These are phyloP conservation scores for Anoplolepis gracilipes DNA, from an alignment of 1,140 invertebrate species.

Conservation along the genomic window DNA sequence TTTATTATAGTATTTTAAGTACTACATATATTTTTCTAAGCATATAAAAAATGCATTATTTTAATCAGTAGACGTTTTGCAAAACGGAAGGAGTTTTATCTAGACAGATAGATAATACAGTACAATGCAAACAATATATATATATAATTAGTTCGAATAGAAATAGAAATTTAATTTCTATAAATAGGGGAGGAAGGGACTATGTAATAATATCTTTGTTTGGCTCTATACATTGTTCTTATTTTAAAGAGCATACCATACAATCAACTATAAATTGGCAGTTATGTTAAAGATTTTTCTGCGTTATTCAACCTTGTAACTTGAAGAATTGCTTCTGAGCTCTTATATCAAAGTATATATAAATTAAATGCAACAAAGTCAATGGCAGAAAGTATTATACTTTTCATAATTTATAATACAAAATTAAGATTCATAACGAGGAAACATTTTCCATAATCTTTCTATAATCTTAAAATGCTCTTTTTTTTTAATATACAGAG, in stretches of 20 bases:
- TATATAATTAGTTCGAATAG: not conserved
- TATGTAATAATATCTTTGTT: not conserved
- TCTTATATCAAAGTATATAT: constrained; percentile 3
- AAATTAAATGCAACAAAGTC: constrained; percentile 37
- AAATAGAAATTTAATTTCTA: constrained; percentile 8
- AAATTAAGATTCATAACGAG: not conserved
- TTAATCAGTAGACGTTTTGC: not conserved
- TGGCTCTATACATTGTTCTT: constrained; percentile 24
- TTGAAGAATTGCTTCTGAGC: constrained; percentile 11
- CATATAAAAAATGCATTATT: constrained; percentile 19
- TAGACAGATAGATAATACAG: not conserved
- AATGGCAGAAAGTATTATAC: constrained; percentile 7
- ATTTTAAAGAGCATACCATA: constrained; percentile 59
- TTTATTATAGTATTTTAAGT: constrained; percentile 57
- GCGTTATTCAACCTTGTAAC: constrained; percentile 14
- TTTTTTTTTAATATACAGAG: not conserved
- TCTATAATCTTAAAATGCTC: not conserved
- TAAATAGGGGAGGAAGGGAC: not conserved
- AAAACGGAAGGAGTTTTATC: not conserved
- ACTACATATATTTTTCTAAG: constrained; percentile 40
- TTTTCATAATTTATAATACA: not conserved
- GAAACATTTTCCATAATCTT: not conserved
- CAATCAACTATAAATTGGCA: constrained; percentile 68
- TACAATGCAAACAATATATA: constrained; percentile 19
- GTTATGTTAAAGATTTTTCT: constrained; percentile 57